A percentile compares a stretch with the other conserved stretches of the same genome.
Evolutionary conservation across 2,888 invertebrate genomes (phyloP).

Genomic region (Hirtodrosophila trivittata): DNA sequence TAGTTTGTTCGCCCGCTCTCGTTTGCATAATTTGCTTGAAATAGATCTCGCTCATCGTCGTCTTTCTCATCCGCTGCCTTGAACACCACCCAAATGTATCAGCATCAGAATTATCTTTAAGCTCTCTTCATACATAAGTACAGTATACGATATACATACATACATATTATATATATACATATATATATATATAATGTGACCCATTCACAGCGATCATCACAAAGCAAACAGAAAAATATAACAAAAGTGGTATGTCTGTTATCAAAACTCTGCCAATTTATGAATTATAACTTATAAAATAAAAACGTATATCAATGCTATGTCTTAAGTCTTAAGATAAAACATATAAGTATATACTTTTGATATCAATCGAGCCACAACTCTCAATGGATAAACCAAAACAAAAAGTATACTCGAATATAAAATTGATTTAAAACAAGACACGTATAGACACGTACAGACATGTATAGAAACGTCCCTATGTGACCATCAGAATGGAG

Average conservation of each 20-base stretch:
- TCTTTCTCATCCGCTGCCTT: constrained; percentile 12
- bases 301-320: too few relatives aligned
- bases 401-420: constrained; percentile 8
- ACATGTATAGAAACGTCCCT: constrained; percentile 26
- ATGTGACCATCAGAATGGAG: constrained; percentile 18
- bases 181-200: too few relatives aligned
- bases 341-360: too few relatives aligned
- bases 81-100: constrained; percentile 28
- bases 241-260: too few relatives aligned
- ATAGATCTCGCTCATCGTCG: constrained; percentile 49
- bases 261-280: too few relatives aligned
- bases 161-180: too few relatives aligned
- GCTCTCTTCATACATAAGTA: constrained; percentile 5
- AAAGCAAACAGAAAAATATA: too few relatives aligned
- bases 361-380: too few relatives aligned
- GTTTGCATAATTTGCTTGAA: constrained; percentile 55
- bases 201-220: too few relatives aligned
- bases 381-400: too few relatives aligned
- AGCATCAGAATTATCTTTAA: constrained; percentile 17
- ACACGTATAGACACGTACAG: constrained; percentile 30
- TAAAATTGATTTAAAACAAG: constrained; percentile 18
- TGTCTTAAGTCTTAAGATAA: too few relatives aligned
- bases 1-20: constrained; percentile 8
- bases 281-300: too few relatives aligned
- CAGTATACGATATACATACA: constrained; percentile 4